Evolutionary conservation across 2,797 vertebrate genomes (phyloP), one percentile per base, ranked within the genome.

Genomic region (Fistularia tabacaria): DNA sequence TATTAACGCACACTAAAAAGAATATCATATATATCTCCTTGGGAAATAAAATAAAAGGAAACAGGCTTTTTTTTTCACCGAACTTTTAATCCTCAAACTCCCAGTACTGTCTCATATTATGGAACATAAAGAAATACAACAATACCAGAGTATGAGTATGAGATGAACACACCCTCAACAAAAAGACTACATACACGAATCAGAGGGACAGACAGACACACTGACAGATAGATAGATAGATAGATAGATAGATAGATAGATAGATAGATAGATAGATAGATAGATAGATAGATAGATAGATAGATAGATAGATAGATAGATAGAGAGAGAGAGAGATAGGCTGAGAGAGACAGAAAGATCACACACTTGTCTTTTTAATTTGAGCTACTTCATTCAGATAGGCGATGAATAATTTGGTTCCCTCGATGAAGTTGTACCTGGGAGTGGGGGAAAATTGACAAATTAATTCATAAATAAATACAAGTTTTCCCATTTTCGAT

Each of bases 341-440:
- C 1, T 6, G 14, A n/a, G 25, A 48, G 1, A 46, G 9, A 42
- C 4, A 45, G 12, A 44, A 6, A 15, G 36, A 36, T 87, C 62
- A 88, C 58, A 80, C 77, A 53, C 55, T 75, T 10, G 54, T 61
- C 61, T 52, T 80, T 38, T 74, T 64, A 15, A 90, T 86, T 59
- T 87, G 74, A 54, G 88, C 76, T 5, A 91, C 89, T 78, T 92
- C 89, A 25, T 92, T 62, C 57, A 92, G 77, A 80, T 82, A 95
- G 51, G 84, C 66, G 46, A 93, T 90, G 71, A 96, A 95, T 55
- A 92, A 62, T 79, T 98, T 97, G 59, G 92, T 94, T 69, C 95
- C 94, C 55, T 93, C 86, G 8, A 95, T 92, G 57, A 96, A 98
- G 82, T 94, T 97, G 77, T 87, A 85, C 75, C 94, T 97, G 71